Evolutionary conservation across 1,140 invertebrate genomes (phyloP).

Genomic region (Drosophila pandora): DNA sequence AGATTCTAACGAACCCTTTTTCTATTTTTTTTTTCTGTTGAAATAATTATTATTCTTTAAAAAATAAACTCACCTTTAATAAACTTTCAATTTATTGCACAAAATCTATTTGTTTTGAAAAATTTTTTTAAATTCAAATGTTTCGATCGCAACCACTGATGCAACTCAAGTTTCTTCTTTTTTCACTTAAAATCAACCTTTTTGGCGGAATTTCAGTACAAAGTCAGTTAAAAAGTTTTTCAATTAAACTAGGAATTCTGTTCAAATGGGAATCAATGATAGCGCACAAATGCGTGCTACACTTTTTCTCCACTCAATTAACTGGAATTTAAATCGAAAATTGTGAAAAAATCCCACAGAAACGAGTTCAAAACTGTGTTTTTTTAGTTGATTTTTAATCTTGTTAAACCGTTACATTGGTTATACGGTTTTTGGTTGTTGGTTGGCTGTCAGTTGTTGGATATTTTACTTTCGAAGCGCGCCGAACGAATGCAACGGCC

Average conservation of each 20-base stretch:
- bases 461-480: constrained; percentile 63
- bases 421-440: constrained; percentile 17
- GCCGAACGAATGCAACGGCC: constrained; percentile 64
- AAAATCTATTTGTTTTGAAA: background rate
- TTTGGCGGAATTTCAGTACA: constrained; percentile 19
- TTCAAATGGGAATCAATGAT: background rate
- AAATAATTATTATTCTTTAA: background rate
- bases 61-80: constrained; percentile 1
- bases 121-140: background rate
- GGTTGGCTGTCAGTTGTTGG: constrained; percentile 29
- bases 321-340: constrained; percentile 12
- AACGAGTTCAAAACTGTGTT: constrained; percentile 12
- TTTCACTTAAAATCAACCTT: constrained; percentile 10
- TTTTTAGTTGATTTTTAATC: constrained; percentile 37
- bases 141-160: constrained; percentile 13
- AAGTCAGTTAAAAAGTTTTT: constrained; percentile 46
- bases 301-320: constrained; percentile 18
- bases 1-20: background rate
- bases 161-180: constrained; percentile 9
- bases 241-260: constrained; percentile 32
- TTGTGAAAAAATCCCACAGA: background rate
- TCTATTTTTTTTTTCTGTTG: background rate
- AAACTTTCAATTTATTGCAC: background rate
- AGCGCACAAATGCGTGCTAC: constrained; percentile 28
- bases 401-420: constrained; percentile 2